These are phyloP conservation scores for Chaetoderma sp. DNA, from an alignment of 2,888 invertebrate species.

Conservation along the genomic window DNA sequence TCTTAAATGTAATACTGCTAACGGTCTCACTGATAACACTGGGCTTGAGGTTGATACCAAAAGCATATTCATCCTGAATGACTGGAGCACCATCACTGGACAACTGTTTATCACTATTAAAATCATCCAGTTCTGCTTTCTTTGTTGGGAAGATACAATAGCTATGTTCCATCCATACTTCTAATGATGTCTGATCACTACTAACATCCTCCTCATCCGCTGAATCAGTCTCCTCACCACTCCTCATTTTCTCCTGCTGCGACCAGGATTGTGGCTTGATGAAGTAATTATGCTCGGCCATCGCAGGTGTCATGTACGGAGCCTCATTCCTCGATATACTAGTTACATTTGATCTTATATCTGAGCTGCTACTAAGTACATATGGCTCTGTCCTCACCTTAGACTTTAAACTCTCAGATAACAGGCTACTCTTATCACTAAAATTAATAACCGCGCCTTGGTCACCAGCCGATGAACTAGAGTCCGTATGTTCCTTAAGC, in stretches of 20 bases:
- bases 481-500: too few species aligned
- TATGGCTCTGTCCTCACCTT: too few species aligned
- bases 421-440: too few species aligned
- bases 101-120: conserved; percentile 5
- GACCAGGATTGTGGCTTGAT: conserved; percentile 41
- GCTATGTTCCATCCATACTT: conserved; percentile 61
- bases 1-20: conserved; percentile 36
- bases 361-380: too few species aligned
- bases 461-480: too few species aligned
- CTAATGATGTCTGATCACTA: conserved; percentile 29
- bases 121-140: too few species aligned
- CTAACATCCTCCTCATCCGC: conserved; percentile 58
- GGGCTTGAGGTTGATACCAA: not conserved
- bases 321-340: conserved; percentile 17
- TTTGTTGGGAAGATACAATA: conserved; percentile 58
- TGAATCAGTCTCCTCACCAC: conserved; percentile 58
- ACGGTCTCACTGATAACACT: not conserved
- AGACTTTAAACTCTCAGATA: too few species aligned
- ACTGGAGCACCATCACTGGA: not conserved
- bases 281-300: conserved; percentile 65
- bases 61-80: conserved; percentile 15
- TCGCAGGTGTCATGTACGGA: conserved; percentile 35
- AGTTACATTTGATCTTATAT: conserved; percentile 18
- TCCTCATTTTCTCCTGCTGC: conserved; percentile 37
- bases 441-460: too few species aligned